Conservation (phyloP, 92 coral and sea anemone species). For the Parazoanthus darwini region DNA sequence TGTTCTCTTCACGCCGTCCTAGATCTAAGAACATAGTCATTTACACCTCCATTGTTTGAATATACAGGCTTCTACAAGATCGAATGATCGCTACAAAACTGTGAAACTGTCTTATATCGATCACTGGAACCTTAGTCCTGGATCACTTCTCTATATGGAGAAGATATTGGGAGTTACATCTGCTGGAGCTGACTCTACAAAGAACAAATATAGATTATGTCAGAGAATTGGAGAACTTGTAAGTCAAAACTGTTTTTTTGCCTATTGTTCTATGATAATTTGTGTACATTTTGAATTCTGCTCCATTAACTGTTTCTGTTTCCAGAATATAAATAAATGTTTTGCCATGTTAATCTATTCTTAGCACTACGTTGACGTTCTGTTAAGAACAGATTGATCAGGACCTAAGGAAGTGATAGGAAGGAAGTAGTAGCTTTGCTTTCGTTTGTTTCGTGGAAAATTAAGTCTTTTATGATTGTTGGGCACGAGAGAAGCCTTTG, state of each 20-base stretch:
- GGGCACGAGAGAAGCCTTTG: too few species aligned
- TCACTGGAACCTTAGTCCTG: conserved; percentile 18
- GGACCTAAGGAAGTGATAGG: too few species aligned
- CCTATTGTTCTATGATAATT: neutral
- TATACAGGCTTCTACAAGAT: neutral
- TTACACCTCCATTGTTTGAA: neutral
- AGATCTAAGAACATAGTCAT: too few species aligned
- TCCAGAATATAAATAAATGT: too few species aligned
- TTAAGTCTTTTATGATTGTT: too few species aligned
- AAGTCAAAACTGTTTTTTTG: neutral
- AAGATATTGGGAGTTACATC: neutral
- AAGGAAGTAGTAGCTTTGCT: too few species aligned
- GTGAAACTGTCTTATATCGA: neutral
- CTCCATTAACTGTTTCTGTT: too few species aligned
- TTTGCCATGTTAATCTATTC: too few species aligned
- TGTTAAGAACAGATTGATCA: too few species aligned
- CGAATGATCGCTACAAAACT: neutral
- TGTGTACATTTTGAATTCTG: too few species aligned
- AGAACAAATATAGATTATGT: neutral
- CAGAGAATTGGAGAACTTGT: conserved; percentile 11
- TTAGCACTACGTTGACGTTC: too few species aligned
- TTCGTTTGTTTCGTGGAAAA: too few species aligned
- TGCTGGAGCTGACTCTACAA: neutral
- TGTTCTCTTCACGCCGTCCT: neutral
- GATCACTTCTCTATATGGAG: conserved; percentile 11